Evolutionary conservation across 2,888 invertebrate genomes (phyloP), one percentile per base, ranked within the genome.

Genomic region (Drosophila cognata): DNA sequence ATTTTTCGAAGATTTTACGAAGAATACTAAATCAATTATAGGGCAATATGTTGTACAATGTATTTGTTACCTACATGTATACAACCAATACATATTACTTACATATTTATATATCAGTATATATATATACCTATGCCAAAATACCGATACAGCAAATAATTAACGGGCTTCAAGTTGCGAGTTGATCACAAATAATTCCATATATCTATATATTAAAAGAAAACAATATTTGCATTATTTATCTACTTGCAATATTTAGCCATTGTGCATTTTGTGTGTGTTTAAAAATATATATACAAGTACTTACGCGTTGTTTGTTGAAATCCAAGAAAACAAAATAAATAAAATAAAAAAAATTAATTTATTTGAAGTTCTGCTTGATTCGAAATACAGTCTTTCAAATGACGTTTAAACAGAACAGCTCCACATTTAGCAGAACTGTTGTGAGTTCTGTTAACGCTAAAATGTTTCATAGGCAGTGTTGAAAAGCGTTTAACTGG

Each of bases 11-110:
- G 71, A 81, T 82, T 85, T 87, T 87, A 84, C 75, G 81, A 75
- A 69, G 58, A 62, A 76, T 77, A 74, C 80, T 82, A 81, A 86
- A 84, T 84, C 77, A 85, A 81, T 82, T 84, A 86, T 84, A 84
- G 84, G 84, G 84, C 81, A 86, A 84, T 82, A 84, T 82, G 72
- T 84, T 83, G 79, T 82, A 76, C 73, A 79, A 77, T 87, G 82
- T 82, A 79, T 79, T 72, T 82, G 81, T 82, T 82, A 81, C 67
- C 74, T 82, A 82, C 70, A 82, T 82, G 67, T 71, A 81, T 67
- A 77, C 70, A 71, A 77, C 59, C 43, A 41, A 79, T 58, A 76
- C 48, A 68, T 66, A 72, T 29, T 73, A 77, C 59, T 59, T 65
- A 67, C 52, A 50, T 61, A 78, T 55, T 63, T 55, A 38, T 36